Evolutionary conservation across 2,113 vertebrate genomes (phyloP).

Genomic region (Salvelinus namaycush): DNA sequence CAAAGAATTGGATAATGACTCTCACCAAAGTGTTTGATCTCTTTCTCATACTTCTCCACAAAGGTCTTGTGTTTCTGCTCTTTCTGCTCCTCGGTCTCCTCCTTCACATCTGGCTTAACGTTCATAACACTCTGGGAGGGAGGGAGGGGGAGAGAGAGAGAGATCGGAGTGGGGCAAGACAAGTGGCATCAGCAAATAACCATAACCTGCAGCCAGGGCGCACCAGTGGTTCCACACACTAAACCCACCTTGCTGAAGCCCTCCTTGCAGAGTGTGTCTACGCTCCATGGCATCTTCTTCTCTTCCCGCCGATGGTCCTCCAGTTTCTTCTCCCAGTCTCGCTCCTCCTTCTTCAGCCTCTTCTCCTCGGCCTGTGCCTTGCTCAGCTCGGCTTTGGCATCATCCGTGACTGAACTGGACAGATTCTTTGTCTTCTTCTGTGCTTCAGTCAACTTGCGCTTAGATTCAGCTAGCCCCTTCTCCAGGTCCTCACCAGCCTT

Average conservation of each 20-base stretch:
- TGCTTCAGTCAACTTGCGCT: slow-evolving; percentile 78
- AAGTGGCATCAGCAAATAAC: neutral
- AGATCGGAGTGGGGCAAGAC: neutral
- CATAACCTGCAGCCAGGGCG: neutral
- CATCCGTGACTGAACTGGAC: slow-evolving; percentile 25
- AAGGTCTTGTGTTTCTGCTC: slow-evolving; percentile 93
- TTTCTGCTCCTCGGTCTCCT: slow-evolving; percentile 88
- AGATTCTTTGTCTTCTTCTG: slow-evolving; percentile 82
- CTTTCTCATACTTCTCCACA: slow-evolving; percentile 89
- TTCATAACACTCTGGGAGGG: slow-evolving; percentile 85
- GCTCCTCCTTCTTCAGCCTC: slow-evolving; percentile 85
- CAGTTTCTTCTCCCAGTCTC: slow-evolving; percentile 78
- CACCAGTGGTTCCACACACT: neutral
- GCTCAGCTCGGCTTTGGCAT: slow-evolving; percentile 70
- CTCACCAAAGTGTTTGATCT: slow-evolving; percentile 93
- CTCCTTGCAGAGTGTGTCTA: slow-evolving; percentile 92
- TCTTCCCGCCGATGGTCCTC: slow-evolving; percentile 82
- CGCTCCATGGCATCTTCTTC: slow-evolving; percentile 94
- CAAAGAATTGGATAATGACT: neutral
- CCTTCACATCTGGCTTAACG: slow-evolving; percentile 69
- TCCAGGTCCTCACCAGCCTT: slow-evolving; percentile 84
- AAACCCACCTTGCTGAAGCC: slow-evolving; percentile 92
- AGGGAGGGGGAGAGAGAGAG: neutral
- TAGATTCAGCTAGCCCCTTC: slow-evolving; percentile 75
- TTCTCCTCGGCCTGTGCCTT: slow-evolving; percentile 81